Evolutionary conservation across 2,888 invertebrate genomes (phyloP).

Genomic region (Andricus curvator): DNA sequence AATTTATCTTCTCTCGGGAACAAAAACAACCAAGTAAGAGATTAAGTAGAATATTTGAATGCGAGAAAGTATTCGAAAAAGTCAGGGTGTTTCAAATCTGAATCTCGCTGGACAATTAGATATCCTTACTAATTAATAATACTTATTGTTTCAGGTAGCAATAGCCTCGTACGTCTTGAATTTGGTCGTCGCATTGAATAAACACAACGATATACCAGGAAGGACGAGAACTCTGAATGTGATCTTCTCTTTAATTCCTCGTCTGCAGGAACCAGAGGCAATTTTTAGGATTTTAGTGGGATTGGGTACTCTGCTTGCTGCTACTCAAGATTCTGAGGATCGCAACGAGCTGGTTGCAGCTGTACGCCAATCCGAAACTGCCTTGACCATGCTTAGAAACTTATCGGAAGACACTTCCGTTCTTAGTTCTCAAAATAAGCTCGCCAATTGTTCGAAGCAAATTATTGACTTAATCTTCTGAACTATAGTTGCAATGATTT

Average conservation of each 20-base stretch:
- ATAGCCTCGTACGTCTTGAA: constrained; percentile 87
- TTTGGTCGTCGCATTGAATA: constrained; percentile 83
- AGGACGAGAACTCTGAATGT: constrained; percentile 80
- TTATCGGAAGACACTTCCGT: constrained; percentile 63
- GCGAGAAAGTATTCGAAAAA: too few species aligned
- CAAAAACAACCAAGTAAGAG: constrained; percentile 83
- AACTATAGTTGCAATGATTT: constrained; percentile 42
- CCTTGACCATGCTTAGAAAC: constrained; percentile 63
- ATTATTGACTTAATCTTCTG: constrained; percentile 72
- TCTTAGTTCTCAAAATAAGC: constrained; percentile 61
- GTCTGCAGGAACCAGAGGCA: constrained; percentile 85
- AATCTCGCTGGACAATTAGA: neutral
- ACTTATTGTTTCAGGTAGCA: constrained; percentile 83
- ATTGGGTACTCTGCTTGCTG: constrained; percentile 85
- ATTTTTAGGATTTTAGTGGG: constrained; percentile 88
- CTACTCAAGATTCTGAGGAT: constrained; percentile 74
- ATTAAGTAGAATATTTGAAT: neutral
- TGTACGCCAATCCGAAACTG: constrained; percentile 65
- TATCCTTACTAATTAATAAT: constrained; percentile 57
- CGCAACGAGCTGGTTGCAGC: constrained; percentile 64
- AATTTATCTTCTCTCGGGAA: constrained; percentile 80
- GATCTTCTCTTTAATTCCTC: constrained; percentile 80
- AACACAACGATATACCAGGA: constrained; percentile 79
- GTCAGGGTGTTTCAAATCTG: too few species aligned
- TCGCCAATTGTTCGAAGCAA: constrained; percentile 70